These are phyloP conservation scores for Campoplex capitator DNA, from an alignment of 2,888 invertebrate genomes.

Conservation along the genomic window DNA sequence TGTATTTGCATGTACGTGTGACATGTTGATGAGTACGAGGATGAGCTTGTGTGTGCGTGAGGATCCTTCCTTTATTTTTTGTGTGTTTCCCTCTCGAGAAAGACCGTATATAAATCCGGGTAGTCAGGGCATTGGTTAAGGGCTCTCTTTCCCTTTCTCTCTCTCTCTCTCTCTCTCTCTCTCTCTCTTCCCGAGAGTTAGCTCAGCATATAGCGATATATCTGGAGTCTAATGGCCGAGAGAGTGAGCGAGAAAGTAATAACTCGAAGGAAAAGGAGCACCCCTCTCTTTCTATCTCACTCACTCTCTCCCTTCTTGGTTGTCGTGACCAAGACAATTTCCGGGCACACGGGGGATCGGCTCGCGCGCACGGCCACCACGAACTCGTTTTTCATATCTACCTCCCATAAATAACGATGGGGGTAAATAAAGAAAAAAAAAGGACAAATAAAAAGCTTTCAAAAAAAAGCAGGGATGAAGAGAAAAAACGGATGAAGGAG, in stretches of 20 bases:
- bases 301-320: conserved; percentile 34
- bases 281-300: conserved; percentile 5
- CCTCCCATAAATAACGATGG: conserved; percentile 67
- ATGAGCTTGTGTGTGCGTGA: conserved; percentile 11
- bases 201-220: conserved; percentile 37
- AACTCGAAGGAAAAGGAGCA: conserved; percentile 33
- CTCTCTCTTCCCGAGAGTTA: conserved; percentile 20
- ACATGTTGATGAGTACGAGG: conserved; percentile 3
- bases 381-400: conserved; percentile 68
- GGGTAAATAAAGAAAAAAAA: conserved; percentile 21
- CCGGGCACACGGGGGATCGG: conserved; percentile 62
- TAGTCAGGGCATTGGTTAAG: conserved; percentile 68
- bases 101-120: conserved; percentile 66
- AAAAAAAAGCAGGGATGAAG: conserved; percentile 28
- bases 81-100: conserved; percentile 23
- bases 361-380: conserved; percentile 61
- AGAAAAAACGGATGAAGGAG: conserved; percentile 42
- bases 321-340: conserved; percentile 69
- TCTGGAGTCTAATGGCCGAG: conserved; percentile 43
- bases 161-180: conserved; percentile 45
- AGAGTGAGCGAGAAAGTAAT: conserved; percentile 65
- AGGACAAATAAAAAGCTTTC: neutral
- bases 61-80: conserved; percentile 60
- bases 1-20: conserved; percentile 13
- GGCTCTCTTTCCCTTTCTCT: conserved; percentile 53